Evolutionary conservation across 2,888 invertebrate species (phyloP), one percentile per base, ranked within the genome.

Genomic region (Erebia palarica): DNA sequence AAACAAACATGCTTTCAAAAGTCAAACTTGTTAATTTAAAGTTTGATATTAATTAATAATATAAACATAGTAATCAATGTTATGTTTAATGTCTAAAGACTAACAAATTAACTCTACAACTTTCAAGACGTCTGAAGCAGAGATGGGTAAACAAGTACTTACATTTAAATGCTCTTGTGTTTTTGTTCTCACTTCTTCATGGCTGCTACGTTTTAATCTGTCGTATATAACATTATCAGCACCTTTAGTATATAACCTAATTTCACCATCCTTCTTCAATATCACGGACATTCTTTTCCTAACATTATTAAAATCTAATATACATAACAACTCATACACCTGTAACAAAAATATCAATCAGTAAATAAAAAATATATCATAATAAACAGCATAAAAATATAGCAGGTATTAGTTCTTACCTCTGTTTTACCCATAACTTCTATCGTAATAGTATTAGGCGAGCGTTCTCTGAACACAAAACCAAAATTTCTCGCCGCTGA

Each of bases 201-300:
- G 96, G 78, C 95, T 96, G 77, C 81, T 84, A 77, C 94, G 89
- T 91, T 96, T 96, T 86, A 99, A 94, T 86, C 99, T 95, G 91
- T 99, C 98, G 91, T 98, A 98, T 85, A 99, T 97, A 81, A 99
- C 98, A 92, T 98, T 98, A 94, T 99, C 99, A 75, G 99, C 99
- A 78, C 99, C 99, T 94, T 99, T 99, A 90, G 99, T 99, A 90
- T 97, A 98, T 84, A 99, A 95, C 86, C 96, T 95, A 83, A 98
- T 95, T 86, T 96, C 95, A 78, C 97, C 96, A 87, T 97, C 96
- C 87, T 95, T 96, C 84, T 97, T 94, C 82, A 98, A 93, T 86
- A 98, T 97, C 83, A 99, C 99, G 78, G 99, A 99, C 99, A 99
- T 99, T 87, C 99, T 94, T 94, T 99, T 99, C 81, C 99, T 95